Evolutionary conservation across 2,888 invertebrate genomes (phyloP).

Genomic region (Nomada goodeniana): DNA sequence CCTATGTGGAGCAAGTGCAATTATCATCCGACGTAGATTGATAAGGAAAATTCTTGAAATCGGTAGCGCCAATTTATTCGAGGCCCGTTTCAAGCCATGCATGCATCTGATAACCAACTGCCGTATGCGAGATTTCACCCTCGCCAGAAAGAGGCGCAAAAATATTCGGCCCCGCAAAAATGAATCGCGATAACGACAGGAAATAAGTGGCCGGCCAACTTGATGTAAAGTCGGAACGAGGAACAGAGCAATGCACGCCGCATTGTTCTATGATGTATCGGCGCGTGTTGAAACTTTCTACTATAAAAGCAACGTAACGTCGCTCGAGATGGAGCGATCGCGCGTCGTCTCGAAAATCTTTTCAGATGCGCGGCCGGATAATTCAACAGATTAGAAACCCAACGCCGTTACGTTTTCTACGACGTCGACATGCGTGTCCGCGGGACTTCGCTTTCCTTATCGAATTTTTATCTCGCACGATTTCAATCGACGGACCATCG

Average conservation of each 20-base stretch:
- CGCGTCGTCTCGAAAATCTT: constrained; percentile 32
- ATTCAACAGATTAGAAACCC: constrained; percentile 43
- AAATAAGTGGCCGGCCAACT: constrained; percentile 26
- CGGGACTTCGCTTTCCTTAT: not conserved
- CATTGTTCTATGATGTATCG: constrained; percentile 63
- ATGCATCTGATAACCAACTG: constrained; percentile 16
- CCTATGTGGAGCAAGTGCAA: no score
- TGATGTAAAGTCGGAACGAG: constrained; percentile 37
- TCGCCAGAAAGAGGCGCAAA: not conserved
- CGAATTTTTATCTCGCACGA: not conserved
- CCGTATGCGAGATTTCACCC: constrained; percentile 13
- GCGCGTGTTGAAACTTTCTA: constrained; percentile 55
- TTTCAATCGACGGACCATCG: not conserved
- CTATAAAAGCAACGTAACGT: constrained; percentile 55
- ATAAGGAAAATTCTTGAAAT: no score
- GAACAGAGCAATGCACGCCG: constrained; percentile 31
- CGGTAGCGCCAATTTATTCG: no score
- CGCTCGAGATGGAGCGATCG: constrained; percentile 49
- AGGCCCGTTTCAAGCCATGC: no score
- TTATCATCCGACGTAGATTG: no score
- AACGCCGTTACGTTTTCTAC: constrained; percentile 32
- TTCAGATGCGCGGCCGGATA: constrained; percentile 47
- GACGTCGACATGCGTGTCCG: no score
- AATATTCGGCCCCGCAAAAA: not conserved
- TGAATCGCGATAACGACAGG: constrained; percentile 36